These are phyloP conservation scores for Galagoides demidoff DNA, from an alignment of 2,797 vertebrate genomes.

Conservation along the genomic window DNA sequence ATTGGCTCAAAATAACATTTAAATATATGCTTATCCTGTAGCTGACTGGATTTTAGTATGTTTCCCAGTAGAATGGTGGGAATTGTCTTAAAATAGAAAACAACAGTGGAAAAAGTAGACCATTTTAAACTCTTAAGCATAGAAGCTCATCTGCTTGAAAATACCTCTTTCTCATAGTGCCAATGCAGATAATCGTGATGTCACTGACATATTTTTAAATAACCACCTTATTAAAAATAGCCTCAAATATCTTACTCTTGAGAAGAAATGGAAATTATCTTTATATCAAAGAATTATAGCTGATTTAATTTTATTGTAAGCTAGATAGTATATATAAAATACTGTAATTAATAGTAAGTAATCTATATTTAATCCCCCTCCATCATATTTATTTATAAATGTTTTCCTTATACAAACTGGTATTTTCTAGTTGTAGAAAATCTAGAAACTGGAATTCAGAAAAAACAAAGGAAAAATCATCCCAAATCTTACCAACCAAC, in stretches of 20 bases:
- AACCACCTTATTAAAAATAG: neutral
- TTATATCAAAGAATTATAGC: neutral
- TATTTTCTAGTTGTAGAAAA: neutral
- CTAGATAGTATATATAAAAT: neutral
- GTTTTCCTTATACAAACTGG: slow-evolving; percentile 5
- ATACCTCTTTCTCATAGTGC: neutral
- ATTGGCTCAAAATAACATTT: neutral
- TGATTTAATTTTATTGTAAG: neutral
- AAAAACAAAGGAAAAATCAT: slow-evolving; percentile 36
- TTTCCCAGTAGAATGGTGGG: neutral
- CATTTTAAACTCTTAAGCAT: neutral
- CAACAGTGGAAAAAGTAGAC: neutral
- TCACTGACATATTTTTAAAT: neutral
- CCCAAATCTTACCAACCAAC: neutral
- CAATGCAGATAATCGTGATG: neutral
- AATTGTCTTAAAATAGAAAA: neutral
- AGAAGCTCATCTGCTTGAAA: neutral
- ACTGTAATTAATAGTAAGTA: neutral
- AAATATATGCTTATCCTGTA: neutral
- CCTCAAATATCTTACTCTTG: neutral
- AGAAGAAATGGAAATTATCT: neutral
- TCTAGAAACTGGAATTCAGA: neutral
- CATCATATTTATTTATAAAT: neutral
- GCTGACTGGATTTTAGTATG: neutral
- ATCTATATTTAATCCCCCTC: neutral